Conservation (phyloP, 2,797 vertebrate species). For the Adelosebastes latens region DNA sequence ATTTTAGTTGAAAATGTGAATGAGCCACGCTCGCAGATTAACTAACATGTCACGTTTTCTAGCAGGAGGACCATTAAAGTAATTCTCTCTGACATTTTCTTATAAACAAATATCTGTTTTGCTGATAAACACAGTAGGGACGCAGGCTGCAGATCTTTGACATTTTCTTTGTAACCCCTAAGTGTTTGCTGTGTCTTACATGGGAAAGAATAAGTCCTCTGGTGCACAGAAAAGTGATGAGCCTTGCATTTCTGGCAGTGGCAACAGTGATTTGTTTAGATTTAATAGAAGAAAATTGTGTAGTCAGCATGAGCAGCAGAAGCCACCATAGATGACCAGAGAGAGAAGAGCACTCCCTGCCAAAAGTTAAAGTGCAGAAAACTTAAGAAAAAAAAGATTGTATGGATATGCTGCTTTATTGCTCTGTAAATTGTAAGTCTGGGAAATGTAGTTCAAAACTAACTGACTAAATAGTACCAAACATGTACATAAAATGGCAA, state of each 20-base stretch:
- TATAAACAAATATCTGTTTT: constrained; percentile 5
- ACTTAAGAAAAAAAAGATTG: background rate
- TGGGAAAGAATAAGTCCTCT: constrained; percentile 3
- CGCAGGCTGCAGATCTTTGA: background rate
- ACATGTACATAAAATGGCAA: background rate
- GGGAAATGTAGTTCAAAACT: background rate
- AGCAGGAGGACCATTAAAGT: background rate
- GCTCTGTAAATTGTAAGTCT: background rate
- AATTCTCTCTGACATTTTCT: constrained; percentile 27
- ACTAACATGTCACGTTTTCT: background rate
- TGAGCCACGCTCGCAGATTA: background rate
- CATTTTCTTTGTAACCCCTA: background rate
- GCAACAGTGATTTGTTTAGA: constrained; percentile 51
- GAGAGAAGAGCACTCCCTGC: constrained; percentile 8
- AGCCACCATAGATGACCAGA: constrained; percentile 38
- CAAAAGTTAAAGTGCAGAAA: constrained; percentile 2
- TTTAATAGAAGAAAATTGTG: constrained; percentile 47
- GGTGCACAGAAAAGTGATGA: constrained; percentile 51
- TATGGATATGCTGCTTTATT: background rate
- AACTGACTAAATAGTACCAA: background rate
- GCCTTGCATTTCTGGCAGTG: constrained; percentile 21
- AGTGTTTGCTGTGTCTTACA: constrained; percentile 29
- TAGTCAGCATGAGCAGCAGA: constrained; percentile 43
- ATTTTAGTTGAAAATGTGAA: background rate
- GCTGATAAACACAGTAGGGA: background rate